Conservation (phyloP, 1,140 invertebrate genomes). For the Phenacoccus solenopsis region DNA sequence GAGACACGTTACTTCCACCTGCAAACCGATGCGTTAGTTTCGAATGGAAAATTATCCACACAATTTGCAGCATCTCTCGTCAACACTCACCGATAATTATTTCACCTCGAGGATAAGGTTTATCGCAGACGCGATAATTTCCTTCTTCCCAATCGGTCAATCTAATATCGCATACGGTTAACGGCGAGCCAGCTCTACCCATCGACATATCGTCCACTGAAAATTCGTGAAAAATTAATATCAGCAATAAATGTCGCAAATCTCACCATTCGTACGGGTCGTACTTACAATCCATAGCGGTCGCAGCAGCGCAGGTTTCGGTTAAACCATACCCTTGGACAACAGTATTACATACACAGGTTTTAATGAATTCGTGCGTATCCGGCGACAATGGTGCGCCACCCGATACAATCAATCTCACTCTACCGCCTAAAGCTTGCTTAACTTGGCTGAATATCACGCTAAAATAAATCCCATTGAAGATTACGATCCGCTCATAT, state of each 20-base stretch:
- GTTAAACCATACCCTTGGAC: slow-evolving; percentile 95
- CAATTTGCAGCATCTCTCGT: not conserved
- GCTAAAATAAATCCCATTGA: slow-evolving; percentile 36
- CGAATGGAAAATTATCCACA: slow-evolving; percentile 13
- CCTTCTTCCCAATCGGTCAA: slow-evolving; percentile 94
- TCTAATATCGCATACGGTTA: slow-evolving; percentile 71
- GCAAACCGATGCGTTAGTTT: not conserved
- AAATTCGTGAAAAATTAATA: slow-evolving; percentile 22
- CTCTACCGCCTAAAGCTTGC: slow-evolving; percentile 68
- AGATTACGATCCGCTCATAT: too few relatives aligned
- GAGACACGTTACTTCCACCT: slow-evolving; percentile 73
- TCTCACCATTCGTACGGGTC: not conserved
- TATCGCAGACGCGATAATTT: slow-evolving; percentile 77
- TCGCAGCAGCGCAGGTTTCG: slow-evolving; percentile 87
- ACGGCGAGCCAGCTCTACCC: slow-evolving; percentile 81
- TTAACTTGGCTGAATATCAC: slow-evolving; percentile 66
- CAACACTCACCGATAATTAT: slow-evolving; percentile 57
- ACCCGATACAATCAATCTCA: slow-evolving; percentile 77
- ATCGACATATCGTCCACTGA: slow-evolving; percentile 50
- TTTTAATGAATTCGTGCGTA: slow-evolving; percentile 87
- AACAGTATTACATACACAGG: slow-evolving; percentile 80
- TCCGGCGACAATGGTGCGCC: slow-evolving; percentile 92
- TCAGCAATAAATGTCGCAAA: not conserved
- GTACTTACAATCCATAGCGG: slow-evolving; percentile 69
- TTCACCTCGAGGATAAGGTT: slow-evolving; percentile 83